Evolutionary conservation across 1,140 invertebrate species (phyloP).

Genomic region (Patella vulgata): DNA sequence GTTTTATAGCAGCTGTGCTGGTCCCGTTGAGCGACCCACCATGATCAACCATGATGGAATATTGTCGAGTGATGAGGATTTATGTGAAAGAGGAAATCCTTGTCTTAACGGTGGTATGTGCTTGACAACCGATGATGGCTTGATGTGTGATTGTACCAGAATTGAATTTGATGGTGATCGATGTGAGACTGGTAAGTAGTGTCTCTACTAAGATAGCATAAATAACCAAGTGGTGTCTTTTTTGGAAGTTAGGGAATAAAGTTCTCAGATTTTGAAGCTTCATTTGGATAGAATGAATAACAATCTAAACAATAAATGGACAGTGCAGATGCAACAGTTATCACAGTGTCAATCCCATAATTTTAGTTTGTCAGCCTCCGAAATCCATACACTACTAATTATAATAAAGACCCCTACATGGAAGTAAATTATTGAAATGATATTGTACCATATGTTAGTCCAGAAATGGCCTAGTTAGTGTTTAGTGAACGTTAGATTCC

Average conservation of each 20-base stretch:
- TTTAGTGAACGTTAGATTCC: no score
- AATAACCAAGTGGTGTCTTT: not conserved
- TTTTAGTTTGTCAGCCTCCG: no score
- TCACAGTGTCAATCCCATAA: no score
- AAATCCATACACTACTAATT: no score
- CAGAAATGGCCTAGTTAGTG: no score
- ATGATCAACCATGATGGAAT: conserved; percentile 66
- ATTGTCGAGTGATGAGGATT: conserved; percentile 74
- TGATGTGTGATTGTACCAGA: conserved; percentile 91
- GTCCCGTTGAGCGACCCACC: conserved; percentile 32
- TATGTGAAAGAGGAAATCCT: conserved; percentile 86
- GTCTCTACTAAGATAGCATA: not conserved
- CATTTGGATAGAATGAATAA: not conserved
- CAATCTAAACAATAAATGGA: no score
- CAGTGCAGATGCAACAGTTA: no score
- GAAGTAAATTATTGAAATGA: no score
- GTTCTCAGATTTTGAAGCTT: not conserved
- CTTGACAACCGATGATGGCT: conserved; percentile 91
- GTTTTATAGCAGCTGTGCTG: conserved; percentile 53
- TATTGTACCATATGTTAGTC: no score
- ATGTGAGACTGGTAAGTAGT: conserved; percentile 87
- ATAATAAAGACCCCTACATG: no score
- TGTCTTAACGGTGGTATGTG: conserved; percentile 94
- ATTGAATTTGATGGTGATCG: conserved; percentile 90
- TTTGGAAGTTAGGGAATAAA: not conserved